Evolutionary conservation across 2,113 vertebrate species (phyloP).

Genomic region (Antechinus flavipes): DNA sequence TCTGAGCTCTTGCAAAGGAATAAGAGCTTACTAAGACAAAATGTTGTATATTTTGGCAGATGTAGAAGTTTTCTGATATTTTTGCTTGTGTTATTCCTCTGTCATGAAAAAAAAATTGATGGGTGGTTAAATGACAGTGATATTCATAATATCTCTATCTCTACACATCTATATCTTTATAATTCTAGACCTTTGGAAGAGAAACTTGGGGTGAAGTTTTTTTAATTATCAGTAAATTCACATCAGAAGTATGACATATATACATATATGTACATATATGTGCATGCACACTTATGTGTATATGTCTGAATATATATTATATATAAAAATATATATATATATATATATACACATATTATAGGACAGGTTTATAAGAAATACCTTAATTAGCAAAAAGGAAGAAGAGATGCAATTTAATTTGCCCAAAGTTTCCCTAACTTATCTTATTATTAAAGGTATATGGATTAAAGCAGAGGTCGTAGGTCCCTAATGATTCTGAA

Average conservation of each 20-base stretch:
- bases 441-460: not conserved
- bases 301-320: not conserved
- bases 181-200: not conserved
- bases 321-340: not conserved
- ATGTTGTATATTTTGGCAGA: not conserved
- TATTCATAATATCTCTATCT: not conserved
- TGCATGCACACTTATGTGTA: not conserved
- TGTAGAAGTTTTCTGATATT: not conserved
- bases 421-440: not conserved
- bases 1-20: not conserved
- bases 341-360: not conserved
- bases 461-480: not conserved
- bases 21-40: not conserved
- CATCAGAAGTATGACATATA: not conserved
- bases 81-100: not conserved
- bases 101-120: not conserved
- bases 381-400: not conserved
- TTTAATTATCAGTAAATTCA: not conserved
- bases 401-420: not conserved
- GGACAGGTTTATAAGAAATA: not conserved
- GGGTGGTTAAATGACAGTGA: not conserved
- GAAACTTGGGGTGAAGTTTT: not conserved
- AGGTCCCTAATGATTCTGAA: not conserved
- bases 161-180: not conserved
- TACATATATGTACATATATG: not conserved